Base-by-base conservation (phyloP, 2,888 invertebrate genomes). In the Magallana nippona region DNA sequence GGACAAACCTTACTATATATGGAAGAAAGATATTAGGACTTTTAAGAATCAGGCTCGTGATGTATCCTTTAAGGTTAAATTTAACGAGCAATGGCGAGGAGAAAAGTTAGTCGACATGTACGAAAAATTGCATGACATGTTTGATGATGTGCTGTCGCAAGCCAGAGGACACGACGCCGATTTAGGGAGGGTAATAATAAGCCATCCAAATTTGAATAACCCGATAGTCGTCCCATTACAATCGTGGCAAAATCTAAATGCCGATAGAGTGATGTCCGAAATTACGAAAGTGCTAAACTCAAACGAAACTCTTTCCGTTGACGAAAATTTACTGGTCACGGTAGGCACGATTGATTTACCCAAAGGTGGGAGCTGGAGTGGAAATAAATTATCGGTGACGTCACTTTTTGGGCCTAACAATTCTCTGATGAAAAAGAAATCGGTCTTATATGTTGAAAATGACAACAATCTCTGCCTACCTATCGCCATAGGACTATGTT, bases 221-320 rank as follows among this genome's bases (percentile, higher is more conserved):
- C 86, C 86, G 1, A 84, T 88, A 17, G 83, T 88, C 17, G 86
- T 88, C 22, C 86, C 86, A 17, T 60, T 86, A 17, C 84, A 83
- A 44, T 82, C 84, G 22, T 86, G 82, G 86, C 83, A 84, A 63
- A 44, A 83, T 27, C 71, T 86, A 8, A 80, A 83, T 80, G 81
- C 83, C 15, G 77, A 86, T 58, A 79, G 15, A 17, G 86, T 86
- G 55, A 84, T 86, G 82, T 62, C 22, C 10, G 81, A 62, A 10
- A 85, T 87, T 8, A 85, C 85, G 19, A 86, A 84, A 32, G 86
- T 86, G 32, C 44, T 86, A 13, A 86, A 84, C 78, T 82, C 82
- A 71, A 82, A 88, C 57, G 83, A 84, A 60, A 63, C 77, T n/a
- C 55, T 86, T 13, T 15, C 78, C 5, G 63, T 86, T n/a, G 62